phyloP scores from a whole-genome alignment of 2,888 invertebrate genomes.

The Orchestes rusci region DNA sequence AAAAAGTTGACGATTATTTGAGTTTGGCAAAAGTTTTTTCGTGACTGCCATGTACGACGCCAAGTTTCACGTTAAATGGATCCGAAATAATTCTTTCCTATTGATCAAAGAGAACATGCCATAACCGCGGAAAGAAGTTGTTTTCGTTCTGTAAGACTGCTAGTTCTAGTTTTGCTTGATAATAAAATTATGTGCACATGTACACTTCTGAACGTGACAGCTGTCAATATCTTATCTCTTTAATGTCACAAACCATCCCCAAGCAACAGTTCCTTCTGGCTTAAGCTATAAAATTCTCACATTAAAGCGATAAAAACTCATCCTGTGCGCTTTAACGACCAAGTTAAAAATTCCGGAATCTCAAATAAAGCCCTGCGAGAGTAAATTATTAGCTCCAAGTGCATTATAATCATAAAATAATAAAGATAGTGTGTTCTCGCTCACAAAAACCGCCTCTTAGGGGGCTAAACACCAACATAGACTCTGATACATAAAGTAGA shows the following conservation, averaged over 20 bases:
- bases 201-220: neutral
- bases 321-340: constrained; percentile 13
- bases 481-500: constrained; percentile 36
- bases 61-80: constrained; percentile 44
- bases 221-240: neutral
- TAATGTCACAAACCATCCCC: constrained; percentile 12
- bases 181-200: constrained; percentile 4
- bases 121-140: too few species aligned
- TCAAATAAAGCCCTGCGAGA: constrained; percentile 21
- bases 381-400: constrained; percentile 33
- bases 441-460: constrained; percentile 33
- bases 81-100: constrained; percentile 44
- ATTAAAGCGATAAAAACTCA: constrained; percentile 23
- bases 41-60: constrained; percentile 34
- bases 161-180: too few species aligned
- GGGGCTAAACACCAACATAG: constrained; percentile 35
- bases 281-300: constrained; percentile 17
- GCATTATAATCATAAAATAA: constrained; percentile 40
- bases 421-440: constrained; percentile 37
- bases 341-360: constrained; percentile 25
- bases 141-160: too few species aligned
- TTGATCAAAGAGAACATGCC: constrained; percentile 40
- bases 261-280: constrained; percentile 19
- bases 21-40: constrained; percentile 37
- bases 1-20: constrained; percentile 34